Percentiles rank a stretch among this genome's conserved stretches.
Conservation (phyloP, 1,140 invertebrate genomes). For the Glossosoma conforme region DNA sequence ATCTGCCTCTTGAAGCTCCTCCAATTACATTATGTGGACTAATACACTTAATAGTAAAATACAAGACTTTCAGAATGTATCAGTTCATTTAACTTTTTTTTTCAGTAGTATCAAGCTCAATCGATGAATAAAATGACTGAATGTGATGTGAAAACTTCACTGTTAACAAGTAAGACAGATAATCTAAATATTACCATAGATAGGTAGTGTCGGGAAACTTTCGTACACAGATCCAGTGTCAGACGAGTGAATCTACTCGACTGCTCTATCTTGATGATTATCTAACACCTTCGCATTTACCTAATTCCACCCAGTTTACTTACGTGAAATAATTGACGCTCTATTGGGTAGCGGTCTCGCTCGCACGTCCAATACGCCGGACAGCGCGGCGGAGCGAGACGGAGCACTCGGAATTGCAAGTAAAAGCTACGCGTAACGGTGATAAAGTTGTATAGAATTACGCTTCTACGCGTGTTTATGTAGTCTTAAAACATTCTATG, state of each 20-base stretch:
- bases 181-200: too few species aligned
- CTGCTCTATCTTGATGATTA: slow-evolving; percentile 13
- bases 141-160: too few species aligned
- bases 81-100: too few species aligned
- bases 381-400: slow-evolving; percentile 16
- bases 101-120: too few species aligned
- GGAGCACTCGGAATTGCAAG: slow-evolving; percentile 24
- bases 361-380: slow-evolving; percentile 10
- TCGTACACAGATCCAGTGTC: too few species aligned
- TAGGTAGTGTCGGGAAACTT: too few species aligned
- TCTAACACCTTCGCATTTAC: slow-evolving; percentile 25
- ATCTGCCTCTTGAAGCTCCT: too few species aligned
- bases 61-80: too few species aligned
- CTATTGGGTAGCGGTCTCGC: slow-evolving; percentile 20
- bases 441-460: slow-evolving; percentile 32
- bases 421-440: slow-evolving; percentile 30
- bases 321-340: slow-evolving; percentile 29
- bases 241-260: neutral
- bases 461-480: slow-evolving; percentile 31
- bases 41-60: too few species aligned
- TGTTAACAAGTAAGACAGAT: too few species aligned
- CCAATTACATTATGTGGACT: too few species aligned
- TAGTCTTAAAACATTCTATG: slow-evolving; percentile 25
- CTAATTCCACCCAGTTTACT: slow-evolving; percentile 29
- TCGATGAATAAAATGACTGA: too few species aligned